These are phyloP conservation scores for Diadumene lineata DNA, from an alignment of 92 coral and sea anemone genomes.

Conservation along the genomic window DNA sequence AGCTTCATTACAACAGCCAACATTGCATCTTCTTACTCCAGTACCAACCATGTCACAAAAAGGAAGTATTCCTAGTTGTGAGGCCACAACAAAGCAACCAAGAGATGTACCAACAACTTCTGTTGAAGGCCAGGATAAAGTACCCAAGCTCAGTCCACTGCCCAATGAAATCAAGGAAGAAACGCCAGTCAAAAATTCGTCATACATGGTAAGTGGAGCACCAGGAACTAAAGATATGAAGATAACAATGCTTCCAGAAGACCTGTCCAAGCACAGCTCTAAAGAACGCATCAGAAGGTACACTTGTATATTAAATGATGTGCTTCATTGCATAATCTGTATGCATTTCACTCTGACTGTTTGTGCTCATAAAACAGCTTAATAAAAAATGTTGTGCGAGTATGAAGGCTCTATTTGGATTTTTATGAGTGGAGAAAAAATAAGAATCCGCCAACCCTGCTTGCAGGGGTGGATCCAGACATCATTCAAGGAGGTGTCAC, in stretches of 20 bases:
- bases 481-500: no score
- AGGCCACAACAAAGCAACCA: background rate
- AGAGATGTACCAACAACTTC: background rate
- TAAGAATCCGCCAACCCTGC: no score
- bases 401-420: no score
- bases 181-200: constrained; percentile 56
- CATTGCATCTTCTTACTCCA: background rate
- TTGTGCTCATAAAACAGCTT: no score
- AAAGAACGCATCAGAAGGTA: constrained; percentile 86
- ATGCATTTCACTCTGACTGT: no score
- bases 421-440: no score
- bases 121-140: background rate
- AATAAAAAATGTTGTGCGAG: no score
- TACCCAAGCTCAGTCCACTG: background rate
- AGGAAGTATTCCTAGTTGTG: background rate
- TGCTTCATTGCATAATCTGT: no score
- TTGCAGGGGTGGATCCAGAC: no score
- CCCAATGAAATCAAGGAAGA: background rate
- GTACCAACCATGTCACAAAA: background rate
- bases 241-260: constrained; percentile 74
- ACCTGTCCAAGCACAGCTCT: constrained; percentile 87
- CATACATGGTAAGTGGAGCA: constrained; percentile 89
- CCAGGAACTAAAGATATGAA: constrained; percentile 90
- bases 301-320: no score
- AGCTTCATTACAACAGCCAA: background rate